Evolutionary conservation across 2,888 invertebrate genomes (phyloP), one percentile per base, ranked within the genome.

Genomic region (Isoperla grammatica): DNA sequence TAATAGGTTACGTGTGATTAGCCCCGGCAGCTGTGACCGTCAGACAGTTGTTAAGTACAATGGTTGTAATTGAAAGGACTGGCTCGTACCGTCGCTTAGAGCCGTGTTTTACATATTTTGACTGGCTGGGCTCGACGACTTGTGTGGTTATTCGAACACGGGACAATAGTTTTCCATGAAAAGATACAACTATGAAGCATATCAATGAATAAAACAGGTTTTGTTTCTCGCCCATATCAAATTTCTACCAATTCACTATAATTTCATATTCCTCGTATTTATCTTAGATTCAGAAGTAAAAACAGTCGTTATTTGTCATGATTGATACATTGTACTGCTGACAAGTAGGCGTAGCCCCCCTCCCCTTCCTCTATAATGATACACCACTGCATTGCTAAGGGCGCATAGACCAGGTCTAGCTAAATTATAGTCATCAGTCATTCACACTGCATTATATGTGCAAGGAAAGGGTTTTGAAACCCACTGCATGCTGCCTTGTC

Each of bases 401-500:
- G 39, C 20, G 8, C 17, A 2, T 37, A 12, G 49, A 11, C 46
- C 9, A 9, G 19, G 53, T 19, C 37, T 37, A 17, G 22, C 11
- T 53, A 53, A 53, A 53, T 53, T 53, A 53, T 20, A 53, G 53
- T 53, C 53, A 53, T 53, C 53, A 53, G n/a, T 53, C 53, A 53
- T 39, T 53, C 53, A 53, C 53, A 53, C 53, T 53, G 53, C 53
- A 53, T 53, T 53, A 53, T 37, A 53, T 9, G 37, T 13, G 20
- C 37, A 12, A 12, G 39, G 15, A 8, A 15, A 39, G 53, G 15
- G 39, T 49, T 17, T 15, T 15, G 29, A 29, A 29, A 29, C 29
- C 19, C 37, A 19, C 39, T 53, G 53, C n/a, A n/a, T n/a, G 53
- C 15, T 39, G 37, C 2, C 39, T 6, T 20, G 39, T 39, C 39